A percentile compares a stretch with the other conserved stretches of the same genome.
Evolutionary conservation across 2,888 invertebrate genomes (phyloP).

Genomic region (Heteropelma amictum): DNA sequence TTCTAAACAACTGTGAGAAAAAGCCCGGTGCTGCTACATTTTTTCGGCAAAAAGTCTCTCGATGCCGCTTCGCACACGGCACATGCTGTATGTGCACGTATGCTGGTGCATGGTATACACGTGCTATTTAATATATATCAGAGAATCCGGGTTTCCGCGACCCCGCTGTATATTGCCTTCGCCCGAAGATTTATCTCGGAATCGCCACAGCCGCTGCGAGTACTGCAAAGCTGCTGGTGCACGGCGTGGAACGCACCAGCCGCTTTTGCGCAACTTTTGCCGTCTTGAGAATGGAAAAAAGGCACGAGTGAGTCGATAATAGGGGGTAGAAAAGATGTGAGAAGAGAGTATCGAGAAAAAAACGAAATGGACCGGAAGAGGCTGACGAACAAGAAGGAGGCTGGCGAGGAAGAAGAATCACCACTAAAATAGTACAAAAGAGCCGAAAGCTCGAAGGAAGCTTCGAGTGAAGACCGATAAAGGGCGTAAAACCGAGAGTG

Average conservation of each 20-base stretch:
- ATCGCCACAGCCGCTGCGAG: constrained; percentile 34
- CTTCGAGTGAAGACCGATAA: constrained; percentile 13
- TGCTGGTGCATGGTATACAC: background rate
- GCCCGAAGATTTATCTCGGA: constrained; percentile 54
- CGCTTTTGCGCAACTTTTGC: constrained; percentile 50
- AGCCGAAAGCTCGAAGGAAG: constrained; percentile 26
- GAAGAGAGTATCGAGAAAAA: background rate
- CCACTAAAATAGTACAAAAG: constrained; percentile 30
- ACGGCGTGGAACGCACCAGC: constrained; percentile 36
- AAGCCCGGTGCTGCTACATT: background rate
- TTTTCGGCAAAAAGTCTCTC: constrained; percentile 12
- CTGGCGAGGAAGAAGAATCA: constrained; percentile 30
- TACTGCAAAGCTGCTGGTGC: constrained; percentile 7
- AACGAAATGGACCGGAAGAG: background rate
- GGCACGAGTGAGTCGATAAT: constrained; percentile 29
- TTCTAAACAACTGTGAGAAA: constrained; percentile 17
- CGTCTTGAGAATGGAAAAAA: constrained; percentile 19
- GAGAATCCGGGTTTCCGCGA: constrained; percentile 5
- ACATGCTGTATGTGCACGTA: background rate
- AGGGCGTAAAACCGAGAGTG: constrained; percentile 12
- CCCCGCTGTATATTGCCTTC: constrained; percentile 43
- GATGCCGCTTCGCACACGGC: background rate
- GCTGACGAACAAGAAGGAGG: constrained; percentile 8
- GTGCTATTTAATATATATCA: constrained; percentile 35
- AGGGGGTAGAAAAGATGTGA: constrained; percentile 8